Conservation (phyloP, 2,113 vertebrate species). For the Salvator merianae region DNA sequence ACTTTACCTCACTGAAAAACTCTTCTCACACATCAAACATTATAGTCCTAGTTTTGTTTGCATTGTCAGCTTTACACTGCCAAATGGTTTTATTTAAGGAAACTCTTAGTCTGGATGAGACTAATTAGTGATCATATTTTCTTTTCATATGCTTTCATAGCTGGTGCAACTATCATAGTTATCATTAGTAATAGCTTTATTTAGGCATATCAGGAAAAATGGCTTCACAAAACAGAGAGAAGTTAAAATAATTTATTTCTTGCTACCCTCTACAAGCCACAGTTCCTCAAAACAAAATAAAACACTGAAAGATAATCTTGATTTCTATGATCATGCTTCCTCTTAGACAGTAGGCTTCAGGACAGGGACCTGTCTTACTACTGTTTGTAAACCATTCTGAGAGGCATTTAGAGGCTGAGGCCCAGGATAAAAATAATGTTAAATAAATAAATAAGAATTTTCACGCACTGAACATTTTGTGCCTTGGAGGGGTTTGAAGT, state of each 20-base stretch:
- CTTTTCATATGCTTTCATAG: not conserved
- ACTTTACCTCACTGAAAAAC: constrained; percentile 38
- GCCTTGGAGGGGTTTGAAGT: no score
- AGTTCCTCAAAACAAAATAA: no score
- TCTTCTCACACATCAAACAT: constrained; percentile 18
- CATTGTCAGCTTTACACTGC: not conserved
- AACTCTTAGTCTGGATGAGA: not conserved
- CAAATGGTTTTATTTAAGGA: not conserved
- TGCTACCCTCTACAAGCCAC: no score
- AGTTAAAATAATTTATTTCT: not conserved
- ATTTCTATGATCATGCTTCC: no score
- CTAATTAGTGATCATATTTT: not conserved
- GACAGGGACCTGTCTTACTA: no score
- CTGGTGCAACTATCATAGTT: not conserved
- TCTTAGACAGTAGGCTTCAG: no score
- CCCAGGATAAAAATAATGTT: no score
- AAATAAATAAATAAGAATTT: no score
- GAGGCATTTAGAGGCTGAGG: no score
- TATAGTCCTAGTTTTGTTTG: not conserved
- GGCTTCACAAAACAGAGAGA: not conserved
- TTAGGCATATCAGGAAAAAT: not conserved
- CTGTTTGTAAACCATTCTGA: no score
- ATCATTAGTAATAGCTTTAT: not conserved
- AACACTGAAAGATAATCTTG: no score
- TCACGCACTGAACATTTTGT: no score